These are phyloP conservation scores for Lycophotia porphyrea DNA, from an alignment of 2,888 invertebrate species.

Conservation along the genomic window DNA sequence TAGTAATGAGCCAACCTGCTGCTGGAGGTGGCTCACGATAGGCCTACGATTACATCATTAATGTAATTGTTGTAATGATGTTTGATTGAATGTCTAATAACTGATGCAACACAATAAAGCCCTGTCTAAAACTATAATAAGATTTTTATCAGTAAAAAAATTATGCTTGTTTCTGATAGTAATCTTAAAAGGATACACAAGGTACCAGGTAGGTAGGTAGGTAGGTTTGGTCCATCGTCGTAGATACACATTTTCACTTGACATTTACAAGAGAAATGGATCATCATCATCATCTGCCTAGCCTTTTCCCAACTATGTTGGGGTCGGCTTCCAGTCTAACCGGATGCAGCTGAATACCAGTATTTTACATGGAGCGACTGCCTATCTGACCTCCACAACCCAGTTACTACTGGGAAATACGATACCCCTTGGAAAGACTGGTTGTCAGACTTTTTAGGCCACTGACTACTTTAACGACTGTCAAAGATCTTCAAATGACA, in stretches of 20 bases:
- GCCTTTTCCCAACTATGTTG: too few relatives aligned
- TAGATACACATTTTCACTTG: background rate
- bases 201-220: too few relatives aligned
- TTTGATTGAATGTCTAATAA: conserved; percentile 27
- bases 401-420: too few relatives aligned
- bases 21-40: conserved; percentile 36
- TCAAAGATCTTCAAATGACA: too few relatives aligned
- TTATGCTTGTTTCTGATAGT: background rate
- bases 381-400: too few relatives aligned
- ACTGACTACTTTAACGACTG: too few relatives aligned
- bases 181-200: background rate
- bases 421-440: too few relatives aligned
- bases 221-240: background rate
- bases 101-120: background rate
- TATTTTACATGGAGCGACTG: too few relatives aligned
- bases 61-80: conserved; percentile 26
- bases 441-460: too few relatives aligned
- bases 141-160: background rate
- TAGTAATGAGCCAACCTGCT: conserved; percentile 12
- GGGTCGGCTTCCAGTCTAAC: too few relatives aligned
- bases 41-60: conserved; percentile 10
- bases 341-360: too few relatives aligned
- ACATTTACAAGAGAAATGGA: background rate
- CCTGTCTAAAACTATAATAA: background rate
- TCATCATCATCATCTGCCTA: too few relatives aligned